Evolutionary conservation across 1,140 invertebrate species (phyloP), one percentile per base, ranked within the genome.

Genomic region (Sycophila sp.): DNA sequence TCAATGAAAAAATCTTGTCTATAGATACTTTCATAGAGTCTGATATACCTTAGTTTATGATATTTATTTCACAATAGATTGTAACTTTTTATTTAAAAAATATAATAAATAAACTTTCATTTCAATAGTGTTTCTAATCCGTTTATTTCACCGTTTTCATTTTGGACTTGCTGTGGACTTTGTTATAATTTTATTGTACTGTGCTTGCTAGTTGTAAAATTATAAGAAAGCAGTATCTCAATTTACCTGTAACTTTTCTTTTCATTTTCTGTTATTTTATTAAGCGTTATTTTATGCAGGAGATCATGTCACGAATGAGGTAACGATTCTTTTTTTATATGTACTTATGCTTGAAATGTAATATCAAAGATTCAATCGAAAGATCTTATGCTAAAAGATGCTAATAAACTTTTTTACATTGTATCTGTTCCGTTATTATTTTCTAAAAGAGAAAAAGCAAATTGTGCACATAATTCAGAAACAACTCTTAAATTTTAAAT

Each of bases 91-190:
- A 55, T 24, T 28, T 40, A 42, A 62, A n/a, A 53, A 62, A 62
- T 17, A 19, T 11, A 62, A 62, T 69, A 69, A 69, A 69, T 69
- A 69, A 53, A 69, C 24, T 69, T 62, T 62, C 24, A 69, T 60
- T 63, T 45, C 38, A 69, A 69, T 59, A 60, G 24, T 62, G 58
- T 62, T 62, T 62, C 51, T 22, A 53, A 55, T 49, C 11, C 28
- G 47, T 69, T 69, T 69, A 69, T 69, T 62, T 62, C 45, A 62
- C 58, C 58, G 58, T 62, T 69, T n/a, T 69, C 58, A 69, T 38
- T 62, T 28, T 24, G n/a, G n/a, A 26, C 59, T 36, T 2, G 51
- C 3, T 2, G 11, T 17, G 7, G 28, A 51, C 51, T 55, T 68
- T 69, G 17, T 60, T 60, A 34, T 69, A 40, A 60, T 51, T 69